These are phyloP conservation scores for Thaleichthys pacificus DNA, from an alignment of 2,797 vertebrate genomes.

Conservation along the genomic window DNA sequence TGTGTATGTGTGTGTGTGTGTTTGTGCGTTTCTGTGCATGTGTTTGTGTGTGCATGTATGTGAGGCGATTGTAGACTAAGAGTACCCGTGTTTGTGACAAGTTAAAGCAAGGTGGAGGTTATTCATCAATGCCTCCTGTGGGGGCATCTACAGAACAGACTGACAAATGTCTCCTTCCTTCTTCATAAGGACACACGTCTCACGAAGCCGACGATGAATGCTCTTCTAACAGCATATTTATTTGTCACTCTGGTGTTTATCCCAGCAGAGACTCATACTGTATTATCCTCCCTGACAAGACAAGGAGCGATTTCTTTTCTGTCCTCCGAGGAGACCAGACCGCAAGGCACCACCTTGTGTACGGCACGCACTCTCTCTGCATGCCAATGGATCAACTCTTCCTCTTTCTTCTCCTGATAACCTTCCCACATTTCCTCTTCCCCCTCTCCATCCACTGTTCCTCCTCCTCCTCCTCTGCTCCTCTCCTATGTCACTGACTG, in stretches of 20 bases:
- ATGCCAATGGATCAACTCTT: conserved; percentile 50
- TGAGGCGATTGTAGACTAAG: conserved; percentile 61
- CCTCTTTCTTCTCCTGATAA: conserved; percentile 6
- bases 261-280: conserved; percentile 61
- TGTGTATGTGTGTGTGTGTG: conserved; percentile 8
- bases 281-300: conserved; percentile 67
- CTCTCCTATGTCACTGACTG: conserved; percentile 53
- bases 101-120: conserved; percentile 71
- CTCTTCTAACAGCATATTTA: conserved; percentile 73
- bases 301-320: conserved; percentile 54
- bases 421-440: conserved; percentile 12
- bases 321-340: conserved; percentile 49
- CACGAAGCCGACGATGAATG: conserved; percentile 78
- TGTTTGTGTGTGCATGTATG: conserved; percentile 32
- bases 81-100: conserved; percentile 51
- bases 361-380: conserved; percentile 28
- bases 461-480: conserved; percentile 12
- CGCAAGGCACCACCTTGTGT: conserved; percentile 27
- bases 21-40: background rate
- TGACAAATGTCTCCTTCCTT: conserved; percentile 83
- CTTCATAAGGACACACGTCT: conserved; percentile 82
- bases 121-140: conserved; percentile 75
- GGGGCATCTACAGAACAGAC: conserved; percentile 78
- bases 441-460: background rate
- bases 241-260: conserved; percentile 80